These are phyloP conservation scores for Myopa tessellatipennis DNA, from an alignment of 2,888 invertebrate genomes.

Conservation along the genomic window DNA sequence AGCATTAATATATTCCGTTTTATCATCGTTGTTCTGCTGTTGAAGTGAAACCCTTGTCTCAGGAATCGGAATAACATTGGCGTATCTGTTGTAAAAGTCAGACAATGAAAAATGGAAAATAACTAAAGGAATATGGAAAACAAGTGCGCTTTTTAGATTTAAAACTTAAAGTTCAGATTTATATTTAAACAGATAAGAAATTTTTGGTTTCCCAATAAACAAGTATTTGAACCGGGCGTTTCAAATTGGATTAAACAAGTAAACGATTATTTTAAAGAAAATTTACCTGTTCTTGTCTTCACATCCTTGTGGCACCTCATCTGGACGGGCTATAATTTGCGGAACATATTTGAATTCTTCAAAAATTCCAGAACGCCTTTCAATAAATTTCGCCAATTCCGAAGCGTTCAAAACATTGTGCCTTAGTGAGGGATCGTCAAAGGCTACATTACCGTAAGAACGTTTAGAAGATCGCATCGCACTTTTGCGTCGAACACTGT, in stretches of 20 bases:
- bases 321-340: conserved; percentile 80
- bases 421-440: conserved; percentile 84
- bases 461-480: conserved; percentile 82
- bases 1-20: conserved; percentile 92
- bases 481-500: conserved; percentile 81
- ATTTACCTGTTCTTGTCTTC: conserved; percentile 84
- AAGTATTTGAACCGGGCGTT: too few relatives aligned
- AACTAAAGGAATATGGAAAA: conserved; percentile 11
- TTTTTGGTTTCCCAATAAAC: too few relatives aligned
- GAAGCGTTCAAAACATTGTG: conserved; percentile 80
- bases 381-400: conserved; percentile 79
- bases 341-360: conserved; percentile 88
- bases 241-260: too few relatives aligned
- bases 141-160: too few relatives aligned
- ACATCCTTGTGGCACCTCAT: conserved; percentile 86
- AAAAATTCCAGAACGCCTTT: conserved; percentile 77
- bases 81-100: conserved; percentile 71
- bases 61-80: conserved; percentile 93
- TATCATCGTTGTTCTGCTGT: conserved; percentile 78
- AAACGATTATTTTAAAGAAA: not conserved
- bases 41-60: conserved; percentile 87
- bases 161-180: too few relatives aligned
- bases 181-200: too few relatives aligned
- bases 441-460: conserved; percentile 91
- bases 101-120: not conserved